Evolutionary conservation across 2,888 invertebrate species (phyloP), one percentile per base, ranked within the genome.

Genomic region (Apomyelois bistriatella): DNA sequence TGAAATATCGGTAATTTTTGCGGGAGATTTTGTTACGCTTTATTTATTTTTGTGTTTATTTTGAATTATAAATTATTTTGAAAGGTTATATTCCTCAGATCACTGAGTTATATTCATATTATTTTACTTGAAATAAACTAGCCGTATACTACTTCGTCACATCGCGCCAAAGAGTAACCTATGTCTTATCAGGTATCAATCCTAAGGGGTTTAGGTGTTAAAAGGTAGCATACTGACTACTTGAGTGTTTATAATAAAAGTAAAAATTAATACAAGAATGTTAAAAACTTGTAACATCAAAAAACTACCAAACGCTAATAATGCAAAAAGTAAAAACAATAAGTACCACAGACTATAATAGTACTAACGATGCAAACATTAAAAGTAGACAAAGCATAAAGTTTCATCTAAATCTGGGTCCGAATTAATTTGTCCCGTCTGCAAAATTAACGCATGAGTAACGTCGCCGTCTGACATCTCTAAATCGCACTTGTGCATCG

Each of bases 401-500:
- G 72, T 77, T 80, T 75, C 74, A 62, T 74, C 73, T 72, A 82
- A 85, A 87, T 85, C 85, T 82, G 74, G 72, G 66, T n/a, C 75
- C 62, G 82, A 83, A 85, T 87, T 88, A 88, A 88, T 88, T 84
- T 85, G 81, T 84, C 79, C 75, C 73, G 79, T 77, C 79, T 46
- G 76, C 70, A 69, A 84, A 87, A 85, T 87, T 83, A 86, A 89
- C 87, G 88, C 89, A 80, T 83, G 88, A 86, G 81, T 77, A 74
- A 79, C 82, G 66, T 68, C 80, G 78, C 77, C 75, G 75, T 70
- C 81, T 86, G 86, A 85, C 85, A 84, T 85, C 80, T 84, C 75
- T 84, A 85, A 85, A 86, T 82, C 83, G 78, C 76, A 75, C 76
- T 79, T 77, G 77, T 86, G 83, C 84, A 85, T 76, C 70, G 65